Evolutionary conservation across 2,113 vertebrate species (phyloP).

Genomic region (Pomatostomus ruficeps): DNA sequence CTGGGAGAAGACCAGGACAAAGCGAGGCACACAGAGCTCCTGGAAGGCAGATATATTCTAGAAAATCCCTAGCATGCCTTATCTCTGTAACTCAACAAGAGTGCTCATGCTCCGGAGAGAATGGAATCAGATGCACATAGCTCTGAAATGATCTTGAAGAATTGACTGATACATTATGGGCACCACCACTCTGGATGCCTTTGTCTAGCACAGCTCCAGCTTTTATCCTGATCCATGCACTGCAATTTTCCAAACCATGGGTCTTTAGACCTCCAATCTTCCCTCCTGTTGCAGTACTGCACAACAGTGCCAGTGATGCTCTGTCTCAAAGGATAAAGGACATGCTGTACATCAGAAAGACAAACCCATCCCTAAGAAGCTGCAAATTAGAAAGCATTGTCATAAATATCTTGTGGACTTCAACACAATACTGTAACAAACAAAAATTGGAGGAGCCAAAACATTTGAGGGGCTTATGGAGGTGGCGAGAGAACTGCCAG

Average conservation of each 20-base stretch:
- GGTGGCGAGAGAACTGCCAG: neutral
- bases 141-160: neutral
- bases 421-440: neutral
- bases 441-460: neutral
- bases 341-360: neutral
- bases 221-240: neutral
- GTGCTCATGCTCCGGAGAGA: neutral
- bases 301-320: neutral
- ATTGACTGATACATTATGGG: fast-evolving
- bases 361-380: neutral
- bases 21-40: neutral
- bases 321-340: neutral
- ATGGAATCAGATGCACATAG: neutral
- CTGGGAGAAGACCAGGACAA: neutral
- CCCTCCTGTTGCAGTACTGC: neutral
- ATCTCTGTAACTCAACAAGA: neutral
- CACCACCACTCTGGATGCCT: neutral
- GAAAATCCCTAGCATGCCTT: neutral
- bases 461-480: neutral
- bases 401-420: neutral
- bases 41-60: neutral
- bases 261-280: neutral
- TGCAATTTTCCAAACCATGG: neutral
- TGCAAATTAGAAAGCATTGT: neutral
- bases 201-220: neutral